phyloP scores from a whole-genome alignment of 2,113 vertebrate species.

The Beaufortia kweichowensis region DNA sequence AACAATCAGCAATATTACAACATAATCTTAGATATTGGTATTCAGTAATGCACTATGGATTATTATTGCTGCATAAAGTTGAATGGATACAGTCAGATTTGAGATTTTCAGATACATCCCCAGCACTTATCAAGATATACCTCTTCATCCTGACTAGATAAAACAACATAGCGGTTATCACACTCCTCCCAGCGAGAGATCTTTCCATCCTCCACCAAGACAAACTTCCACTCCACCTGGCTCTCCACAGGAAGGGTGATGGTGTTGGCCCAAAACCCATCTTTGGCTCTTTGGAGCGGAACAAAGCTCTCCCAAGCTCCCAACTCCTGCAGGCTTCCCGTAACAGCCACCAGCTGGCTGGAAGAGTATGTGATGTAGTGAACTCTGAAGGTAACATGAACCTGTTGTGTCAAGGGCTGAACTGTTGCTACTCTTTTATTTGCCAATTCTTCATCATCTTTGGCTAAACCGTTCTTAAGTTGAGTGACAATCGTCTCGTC shows the following conservation, averaged over 20 bases:
- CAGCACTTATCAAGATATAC: constrained; percentile 79
- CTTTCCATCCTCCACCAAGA: constrained; percentile 83
- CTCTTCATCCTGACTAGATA: constrained; percentile 75
- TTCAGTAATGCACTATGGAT: constrained; percentile 44
- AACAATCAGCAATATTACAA: constrained; percentile 25
- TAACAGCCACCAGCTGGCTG: constrained; percentile 78
- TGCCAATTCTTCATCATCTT: constrained; percentile 57
- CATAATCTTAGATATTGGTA: constrained; percentile 10
- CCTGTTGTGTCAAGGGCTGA: constrained; percentile 76
- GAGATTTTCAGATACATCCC: constrained; percentile 76
- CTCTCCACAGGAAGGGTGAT: constrained; percentile 78
- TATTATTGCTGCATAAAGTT: constrained; percentile 60
- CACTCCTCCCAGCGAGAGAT: constrained; percentile 93
- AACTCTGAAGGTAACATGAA: constrained; percentile 80
- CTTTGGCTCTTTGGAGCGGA: constrained; percentile 73
- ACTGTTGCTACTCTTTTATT: constrained; percentile 65
- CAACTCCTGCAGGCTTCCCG: constrained; percentile 81
- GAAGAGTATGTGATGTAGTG: constrained; percentile 82
- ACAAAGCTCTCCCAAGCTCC: constrained; percentile 84
- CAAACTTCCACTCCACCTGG: constrained; percentile 90
- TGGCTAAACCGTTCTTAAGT: background rate
- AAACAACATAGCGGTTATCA: constrained; percentile 77
- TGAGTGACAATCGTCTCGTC: constrained; percentile 23
- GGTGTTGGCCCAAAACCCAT: constrained; percentile 81
- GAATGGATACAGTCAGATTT: constrained; percentile 1